These are phyloP conservation scores for Parnassius smintheus DNA, from an alignment of 2,888 invertebrate species.

Conservation along the genomic window DNA sequence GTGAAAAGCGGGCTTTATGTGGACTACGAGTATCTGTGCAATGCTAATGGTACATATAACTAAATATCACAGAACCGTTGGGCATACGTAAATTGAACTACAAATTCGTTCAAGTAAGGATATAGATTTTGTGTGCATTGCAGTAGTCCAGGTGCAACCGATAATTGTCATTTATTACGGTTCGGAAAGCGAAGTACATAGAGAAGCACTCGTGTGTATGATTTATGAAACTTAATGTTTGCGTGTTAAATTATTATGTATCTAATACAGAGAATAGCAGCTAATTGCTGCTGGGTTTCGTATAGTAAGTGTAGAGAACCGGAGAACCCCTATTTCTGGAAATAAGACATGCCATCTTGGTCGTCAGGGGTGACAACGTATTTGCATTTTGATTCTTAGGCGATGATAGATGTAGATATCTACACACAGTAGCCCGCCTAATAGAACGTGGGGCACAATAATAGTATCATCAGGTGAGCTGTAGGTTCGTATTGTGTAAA, in stretches of 20 bases:
- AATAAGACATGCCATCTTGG: no score
- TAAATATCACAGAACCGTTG: conserved; percentile 20
- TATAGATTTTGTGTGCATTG: conserved; percentile 29
- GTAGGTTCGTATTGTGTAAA: no score
- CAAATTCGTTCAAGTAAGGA: conserved; percentile 32
- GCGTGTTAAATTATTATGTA: background rate
- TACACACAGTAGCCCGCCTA: no score
- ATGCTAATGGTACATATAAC: conserved; percentile 17
- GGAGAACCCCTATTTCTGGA: no score
- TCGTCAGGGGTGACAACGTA: no score
- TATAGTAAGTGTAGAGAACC: no score
- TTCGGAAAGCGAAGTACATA: conserved; percentile 31
- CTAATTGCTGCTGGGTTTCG: no score
- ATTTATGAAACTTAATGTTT: background rate
- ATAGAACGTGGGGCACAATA: no score
- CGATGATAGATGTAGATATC: no score
- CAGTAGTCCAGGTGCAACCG: conserved; percentile 25
- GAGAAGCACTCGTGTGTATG: conserved; percentile 30
- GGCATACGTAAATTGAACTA: conserved; percentile 32
- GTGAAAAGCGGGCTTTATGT: background rate
- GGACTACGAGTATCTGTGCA: background rate
- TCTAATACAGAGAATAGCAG: no score
- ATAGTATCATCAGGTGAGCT: no score
- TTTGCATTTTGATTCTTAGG: no score
- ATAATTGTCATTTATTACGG: conserved; percentile 51